Evolutionary conservation across 2,113 vertebrate genomes (phyloP).

Genomic region (Melanerpes aurifrons): DNA sequence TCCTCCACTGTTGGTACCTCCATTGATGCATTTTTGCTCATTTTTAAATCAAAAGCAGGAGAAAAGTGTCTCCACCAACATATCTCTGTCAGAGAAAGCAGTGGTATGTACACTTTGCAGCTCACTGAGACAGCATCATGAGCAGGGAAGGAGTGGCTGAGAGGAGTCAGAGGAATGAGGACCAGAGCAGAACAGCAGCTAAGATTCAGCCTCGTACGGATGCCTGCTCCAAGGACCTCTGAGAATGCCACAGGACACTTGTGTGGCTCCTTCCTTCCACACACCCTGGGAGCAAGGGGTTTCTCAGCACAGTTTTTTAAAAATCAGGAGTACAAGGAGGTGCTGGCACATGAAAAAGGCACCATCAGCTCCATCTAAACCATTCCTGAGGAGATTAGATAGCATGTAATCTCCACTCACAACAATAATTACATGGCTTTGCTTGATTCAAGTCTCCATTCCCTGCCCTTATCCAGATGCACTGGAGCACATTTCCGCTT

Average conservation of each 20-base stretch:
- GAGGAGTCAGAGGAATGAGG: not conserved
- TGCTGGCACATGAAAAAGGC: not conserved
- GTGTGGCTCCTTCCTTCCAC: not conserved
- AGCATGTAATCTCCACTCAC: constrained; percentile 10
- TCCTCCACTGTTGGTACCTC: not conserved
- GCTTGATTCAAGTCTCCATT: constrained; percentile 4
- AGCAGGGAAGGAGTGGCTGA: not conserved
- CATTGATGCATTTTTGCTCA: accelerated
- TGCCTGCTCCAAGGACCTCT: not conserved
- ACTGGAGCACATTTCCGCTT: not conserved
- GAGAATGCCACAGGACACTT: not conserved
- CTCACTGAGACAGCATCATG: not conserved
- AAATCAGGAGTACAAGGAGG: not conserved
- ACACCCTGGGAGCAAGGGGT: accelerated
- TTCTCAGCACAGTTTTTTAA: not conserved
- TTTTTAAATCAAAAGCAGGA: constrained; percentile 1
- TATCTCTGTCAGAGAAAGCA: not conserved
- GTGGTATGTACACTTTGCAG: not conserved
- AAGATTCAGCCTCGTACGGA: not conserved
- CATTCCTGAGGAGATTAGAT: not conserved
- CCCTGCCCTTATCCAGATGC: not conserved
- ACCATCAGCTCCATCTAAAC: constrained; percentile 27
- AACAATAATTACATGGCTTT: constrained; percentile 8
- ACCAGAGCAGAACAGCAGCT: not conserved
- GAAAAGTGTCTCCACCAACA: not conserved